Evolutionary conservation across 2,113 vertebrate genomes (phyloP).

Genomic region (Shinisaurus crocodilurus): DNA sequence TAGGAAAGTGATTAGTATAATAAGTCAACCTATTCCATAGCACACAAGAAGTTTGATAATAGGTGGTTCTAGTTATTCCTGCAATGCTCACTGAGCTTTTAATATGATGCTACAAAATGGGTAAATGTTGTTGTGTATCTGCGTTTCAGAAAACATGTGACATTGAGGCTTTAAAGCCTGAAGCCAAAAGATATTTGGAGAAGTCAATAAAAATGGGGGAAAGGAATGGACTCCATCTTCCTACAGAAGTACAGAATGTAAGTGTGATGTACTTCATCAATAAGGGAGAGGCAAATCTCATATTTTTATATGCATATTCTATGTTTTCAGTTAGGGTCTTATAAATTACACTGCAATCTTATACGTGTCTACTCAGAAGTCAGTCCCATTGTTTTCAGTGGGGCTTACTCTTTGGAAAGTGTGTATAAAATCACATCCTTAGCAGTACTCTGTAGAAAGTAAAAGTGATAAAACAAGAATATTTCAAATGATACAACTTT

Average conservation of each 20-base stretch:
- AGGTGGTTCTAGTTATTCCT: slow-evolving; percentile 19
- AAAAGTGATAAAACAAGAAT: background rate
- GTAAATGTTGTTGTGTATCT: slow-evolving; percentile 41
- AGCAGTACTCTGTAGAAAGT: background rate
- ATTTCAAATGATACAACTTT: background rate
- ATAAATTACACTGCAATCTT: background rate
- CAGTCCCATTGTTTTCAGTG: background rate
- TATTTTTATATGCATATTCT: background rate
- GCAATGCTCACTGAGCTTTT: slow-evolving; percentile 33
- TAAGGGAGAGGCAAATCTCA: slow-evolving; percentile 17
- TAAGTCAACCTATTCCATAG: background rate
- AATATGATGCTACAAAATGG: slow-evolving; percentile 7
- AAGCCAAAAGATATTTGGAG: slow-evolving; percentile 89
- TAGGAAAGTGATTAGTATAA: slow-evolving; percentile 23
- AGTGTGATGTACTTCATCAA: slow-evolving; percentile 51
- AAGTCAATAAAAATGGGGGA: slow-evolving; percentile 88
- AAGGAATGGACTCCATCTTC: slow-evolving; percentile 91
- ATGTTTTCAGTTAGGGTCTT: background rate
- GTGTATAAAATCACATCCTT: background rate
- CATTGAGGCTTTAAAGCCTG: slow-evolving; percentile 78
- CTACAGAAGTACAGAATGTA: slow-evolving; percentile 87
- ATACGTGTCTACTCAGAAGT: background rate
- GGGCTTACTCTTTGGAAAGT: background rate
- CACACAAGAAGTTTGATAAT: slow-evolving; percentile 27
- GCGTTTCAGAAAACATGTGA: slow-evolving; percentile 82